Evolutionary conservation across 2,888 invertebrate genomes (phyloP).

Genomic region (Lepidonotus clava): DNA sequence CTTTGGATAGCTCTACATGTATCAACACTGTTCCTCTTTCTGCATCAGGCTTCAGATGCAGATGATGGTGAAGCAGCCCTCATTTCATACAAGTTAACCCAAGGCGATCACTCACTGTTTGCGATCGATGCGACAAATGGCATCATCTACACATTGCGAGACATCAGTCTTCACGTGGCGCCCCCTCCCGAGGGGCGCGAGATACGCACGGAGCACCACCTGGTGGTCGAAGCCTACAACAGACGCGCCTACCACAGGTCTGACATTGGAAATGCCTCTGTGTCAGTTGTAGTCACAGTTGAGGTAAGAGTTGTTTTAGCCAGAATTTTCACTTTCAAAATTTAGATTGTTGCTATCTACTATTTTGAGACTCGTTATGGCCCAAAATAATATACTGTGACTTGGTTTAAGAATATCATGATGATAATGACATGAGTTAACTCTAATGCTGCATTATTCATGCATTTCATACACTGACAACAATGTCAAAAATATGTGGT

Average conservation of each 20-base stretch:
- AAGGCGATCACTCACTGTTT: conserved; percentile 46
- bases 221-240: conserved; percentile 54
- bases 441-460: too few relatives aligned
- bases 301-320: conserved; percentile 32
- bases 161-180: background rate
- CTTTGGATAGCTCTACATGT: too few relatives aligned
- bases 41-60: conserved; percentile 28
- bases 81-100: conserved; percentile 26
- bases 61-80: background rate
- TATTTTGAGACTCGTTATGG: too few relatives aligned
- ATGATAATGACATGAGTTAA: too few relatives aligned
- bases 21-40: too few relatives aligned
- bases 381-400: too few relatives aligned
- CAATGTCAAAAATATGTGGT: too few relatives aligned
- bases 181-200: background rate
- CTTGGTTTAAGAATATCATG: too few relatives aligned
- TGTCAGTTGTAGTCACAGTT: conserved; percentile 41
- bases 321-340: too few relatives aligned
- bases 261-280: background rate
- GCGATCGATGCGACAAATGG: conserved; percentile 49
- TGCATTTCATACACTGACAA: too few relatives aligned
- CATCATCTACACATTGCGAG: conserved; percentile 13
- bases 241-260: background rate
- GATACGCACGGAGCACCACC: conserved; percentile 38
- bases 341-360: too few relatives aligned